Percentiles rank a stretch among this genome's conserved stretches.
These are phyloP conservation scores for Leguminivora glycinivorella DNA, from an alignment of 1,140 invertebrate species.

Conservation along the genomic window DNA sequence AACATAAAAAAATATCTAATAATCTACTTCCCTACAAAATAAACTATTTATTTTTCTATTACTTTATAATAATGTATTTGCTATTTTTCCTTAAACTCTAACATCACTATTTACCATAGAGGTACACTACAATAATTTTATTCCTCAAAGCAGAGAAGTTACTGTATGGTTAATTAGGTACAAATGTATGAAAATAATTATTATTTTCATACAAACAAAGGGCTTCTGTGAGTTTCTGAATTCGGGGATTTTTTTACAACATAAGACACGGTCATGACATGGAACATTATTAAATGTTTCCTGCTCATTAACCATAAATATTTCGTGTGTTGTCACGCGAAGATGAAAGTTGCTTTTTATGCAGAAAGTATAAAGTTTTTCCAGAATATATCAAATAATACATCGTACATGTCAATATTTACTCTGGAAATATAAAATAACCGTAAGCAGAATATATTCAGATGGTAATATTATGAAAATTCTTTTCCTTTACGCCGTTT, in stretches of 20 bases:
- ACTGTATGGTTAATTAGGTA: too few relatives aligned
- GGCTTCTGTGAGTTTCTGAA: neutral
- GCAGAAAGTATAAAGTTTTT: neutral
- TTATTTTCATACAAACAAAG: neutral
- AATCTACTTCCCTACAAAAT: too few relatives aligned
- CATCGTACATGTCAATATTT: slow-evolving; percentile 7
- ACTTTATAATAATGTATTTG: too few relatives aligned
- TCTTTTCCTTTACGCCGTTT: neutral
- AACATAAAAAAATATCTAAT: too few relatives aligned
- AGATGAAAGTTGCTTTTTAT: neutral
- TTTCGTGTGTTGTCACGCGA: neutral
- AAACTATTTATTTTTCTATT: too few relatives aligned
- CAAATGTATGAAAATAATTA: neutral
- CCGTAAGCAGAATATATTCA: slow-evolving; percentile 8
- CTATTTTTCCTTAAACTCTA: too few relatives aligned
- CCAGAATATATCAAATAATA: neutral
- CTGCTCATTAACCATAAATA: slow-evolving; percentile 5
- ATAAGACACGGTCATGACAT: neutral
- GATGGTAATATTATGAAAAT: slow-evolving; percentile 17
- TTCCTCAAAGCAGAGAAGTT: too few relatives aligned
- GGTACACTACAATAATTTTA: too few relatives aligned
- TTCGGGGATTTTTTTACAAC: neutral
- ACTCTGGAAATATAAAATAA: slow-evolving; percentile 1
- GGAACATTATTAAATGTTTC: neutral
- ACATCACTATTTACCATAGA: too few relatives aligned